Conservation (phyloP, 2,113 vertebrate species). For the Centropus unirufus region DNA sequence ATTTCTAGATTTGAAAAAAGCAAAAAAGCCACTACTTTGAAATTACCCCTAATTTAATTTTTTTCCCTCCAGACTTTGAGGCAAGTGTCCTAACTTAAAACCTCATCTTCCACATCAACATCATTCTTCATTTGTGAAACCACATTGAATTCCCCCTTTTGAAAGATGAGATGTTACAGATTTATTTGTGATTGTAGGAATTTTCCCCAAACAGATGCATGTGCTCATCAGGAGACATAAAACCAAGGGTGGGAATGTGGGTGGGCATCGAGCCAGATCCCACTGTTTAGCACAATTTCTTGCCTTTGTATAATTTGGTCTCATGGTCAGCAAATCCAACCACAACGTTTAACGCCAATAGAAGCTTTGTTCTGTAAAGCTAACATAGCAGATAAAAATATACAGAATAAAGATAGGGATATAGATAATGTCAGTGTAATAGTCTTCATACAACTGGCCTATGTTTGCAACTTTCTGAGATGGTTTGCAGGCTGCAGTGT, state of each 20-base stretch:
- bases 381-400: neutral
- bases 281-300: neutral
- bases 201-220: neutral
- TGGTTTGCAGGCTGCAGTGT: accelerated
- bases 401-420: neutral
- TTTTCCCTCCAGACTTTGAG: neutral
- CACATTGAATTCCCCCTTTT: neutral
- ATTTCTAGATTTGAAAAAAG: neutral
- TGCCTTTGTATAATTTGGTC: neutral
- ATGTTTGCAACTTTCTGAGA: neutral
- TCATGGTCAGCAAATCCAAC: neutral
- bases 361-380: neutral
- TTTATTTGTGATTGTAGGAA: neutral
- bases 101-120: neutral
- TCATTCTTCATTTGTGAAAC: neutral
- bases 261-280: neutral
- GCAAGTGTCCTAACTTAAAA: neutral
- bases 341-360: neutral
- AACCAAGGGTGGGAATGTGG: neutral
- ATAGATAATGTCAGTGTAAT: neutral
- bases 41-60: neutral
- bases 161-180: neutral
- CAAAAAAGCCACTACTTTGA: neutral
- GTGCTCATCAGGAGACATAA: neutral
- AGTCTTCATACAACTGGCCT: neutral